Conservation (phyloP, 2,113 vertebrate genomes). For the Dascyllus trimaculatus region DNA sequence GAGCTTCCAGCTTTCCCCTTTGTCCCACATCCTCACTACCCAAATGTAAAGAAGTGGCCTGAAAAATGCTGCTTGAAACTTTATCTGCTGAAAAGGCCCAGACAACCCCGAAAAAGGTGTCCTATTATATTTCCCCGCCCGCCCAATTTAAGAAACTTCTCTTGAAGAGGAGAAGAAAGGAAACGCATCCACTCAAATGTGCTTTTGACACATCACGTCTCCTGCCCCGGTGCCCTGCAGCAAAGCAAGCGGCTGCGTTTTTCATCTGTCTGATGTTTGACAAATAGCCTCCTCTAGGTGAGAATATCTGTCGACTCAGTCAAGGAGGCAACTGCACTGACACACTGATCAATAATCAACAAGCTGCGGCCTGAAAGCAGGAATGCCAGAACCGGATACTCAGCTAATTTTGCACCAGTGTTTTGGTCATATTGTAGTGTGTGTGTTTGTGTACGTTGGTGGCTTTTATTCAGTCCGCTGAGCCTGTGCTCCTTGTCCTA, state of each 20-base stretch:
- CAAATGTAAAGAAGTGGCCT: slow-evolving; percentile 42
- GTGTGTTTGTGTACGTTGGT: slow-evolving; percentile 34
- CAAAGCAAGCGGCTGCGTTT: slow-evolving; percentile 34
- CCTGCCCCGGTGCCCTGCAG: slow-evolving; percentile 56
- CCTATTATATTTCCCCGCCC: slow-evolving; percentile 56
- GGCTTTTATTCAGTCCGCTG: slow-evolving; percentile 55
- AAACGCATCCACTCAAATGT: slow-evolving; percentile 44
- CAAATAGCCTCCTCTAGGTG: slow-evolving; percentile 42
- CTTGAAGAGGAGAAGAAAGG: slow-evolving; percentile 57
- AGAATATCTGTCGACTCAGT: slow-evolving; percentile 59
- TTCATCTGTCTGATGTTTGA: slow-evolving; percentile 58
- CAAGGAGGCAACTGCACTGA: slow-evolving; percentile 22
- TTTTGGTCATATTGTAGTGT: not conserved
- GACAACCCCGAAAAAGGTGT: slow-evolving; percentile 40
- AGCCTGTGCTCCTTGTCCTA: slow-evolving; percentile 60
- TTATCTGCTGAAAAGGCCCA: slow-evolving; percentile 58
- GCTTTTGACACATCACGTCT: slow-evolving; percentile 49
- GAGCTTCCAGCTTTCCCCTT: slow-evolving; percentile 37
- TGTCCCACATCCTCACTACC: slow-evolving; percentile 52
- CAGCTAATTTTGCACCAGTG: not conserved
- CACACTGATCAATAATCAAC: slow-evolving; percentile 57
- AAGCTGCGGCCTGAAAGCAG: slow-evolving; percentile 41
- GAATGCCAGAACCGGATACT: not conserved
- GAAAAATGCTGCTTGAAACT: slow-evolving; percentile 50
- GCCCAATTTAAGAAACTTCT: slow-evolving; percentile 43